Base-by-base conservation (phyloP, 2,888 invertebrate genomes). In the Limenitis camilla region DNA sequence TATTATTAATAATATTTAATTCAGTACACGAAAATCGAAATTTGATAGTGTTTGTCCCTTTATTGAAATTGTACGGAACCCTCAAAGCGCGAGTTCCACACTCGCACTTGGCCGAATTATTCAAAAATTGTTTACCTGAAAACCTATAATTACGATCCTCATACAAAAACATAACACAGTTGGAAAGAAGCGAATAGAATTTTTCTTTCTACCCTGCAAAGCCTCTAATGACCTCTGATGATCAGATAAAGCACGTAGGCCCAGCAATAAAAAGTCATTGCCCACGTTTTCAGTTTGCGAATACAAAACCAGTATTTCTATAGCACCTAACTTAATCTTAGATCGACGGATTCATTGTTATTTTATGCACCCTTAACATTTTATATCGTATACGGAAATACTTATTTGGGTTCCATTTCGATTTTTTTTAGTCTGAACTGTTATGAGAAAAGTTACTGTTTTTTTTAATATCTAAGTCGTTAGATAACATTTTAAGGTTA, bases 281-380 rank as follows among this genome's bases (percentile, higher is more conserved):
- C 52, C 40, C 38, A 58, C 55, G 52, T 45, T 57, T 52, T 55
- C 54, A 49, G 41, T 53, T 53, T 48, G 31, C 35, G 35, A 36
- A 29, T 56, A 47, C 49, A 39, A 53, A 53, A 49, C 39, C 57
- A 60, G 53, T 54, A 56, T 57, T 54, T 49, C 59, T 52, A 57
- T 54, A 53, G 57, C 61, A 64, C 60, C 61, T 65, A 60, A 54
- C 60, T 61, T 60, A 59, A 57, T 59, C 58, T 60, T 56, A 59
- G 65, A 62, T 62, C 61, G 61, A 56, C 58, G 59, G 56, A 64
- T 66, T 66, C 74, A 81, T 80, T 68, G 81, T 81, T 83, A 84
- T 84, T 81, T 83, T 84, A 84, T 84, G 76, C 85, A 85, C 83
- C 84, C 81, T 71, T 48, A 61, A 62, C 65, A 68, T 74, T 78